Percentiles rank a stretch among this genome's conserved stretches.
phyloP scores from a whole-genome alignment of 2,113 vertebrate species.

The Procavia capensis region DNA sequence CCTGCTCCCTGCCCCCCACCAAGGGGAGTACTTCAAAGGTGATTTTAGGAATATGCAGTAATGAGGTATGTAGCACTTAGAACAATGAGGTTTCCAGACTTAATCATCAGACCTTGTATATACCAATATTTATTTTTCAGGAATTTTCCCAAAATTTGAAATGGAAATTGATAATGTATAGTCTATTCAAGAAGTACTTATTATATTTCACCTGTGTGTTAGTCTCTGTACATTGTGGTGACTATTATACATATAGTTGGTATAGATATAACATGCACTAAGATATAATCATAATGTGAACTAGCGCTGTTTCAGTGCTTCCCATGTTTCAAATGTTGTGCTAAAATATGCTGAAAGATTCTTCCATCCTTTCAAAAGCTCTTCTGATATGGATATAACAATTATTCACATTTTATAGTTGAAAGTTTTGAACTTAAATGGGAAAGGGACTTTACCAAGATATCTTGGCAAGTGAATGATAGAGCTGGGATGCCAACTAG shows the following conservation, averaged over 20 bases:
- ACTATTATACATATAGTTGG: neutral
- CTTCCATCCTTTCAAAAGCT: neutral
- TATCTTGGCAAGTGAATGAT: neutral
- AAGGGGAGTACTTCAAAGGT: no score
- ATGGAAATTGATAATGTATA: neutral
- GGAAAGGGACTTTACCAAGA: neutral
- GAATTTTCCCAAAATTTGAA: neutral
- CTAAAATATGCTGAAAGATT: neutral
- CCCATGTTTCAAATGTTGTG: neutral
- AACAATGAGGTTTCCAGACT: no score
- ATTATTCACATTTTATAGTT: neutral
- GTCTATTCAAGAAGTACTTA: neutral
- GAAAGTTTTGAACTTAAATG: neutral
- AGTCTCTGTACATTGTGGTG: neutral
- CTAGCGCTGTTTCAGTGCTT: neutral
- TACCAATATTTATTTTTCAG: neutral
- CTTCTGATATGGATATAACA: neutral
- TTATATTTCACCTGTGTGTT: neutral
- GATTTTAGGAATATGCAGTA: no score
- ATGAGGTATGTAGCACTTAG: no score
- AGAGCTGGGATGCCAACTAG: neutral
- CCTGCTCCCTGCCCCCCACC: no score
- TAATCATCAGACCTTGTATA: no score
- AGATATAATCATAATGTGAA: neutral
- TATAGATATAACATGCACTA: neutral